phyloP scores from a whole-genome alignment of 2,797 vertebrate species.

The Eutrigla gurnardus region DNA sequence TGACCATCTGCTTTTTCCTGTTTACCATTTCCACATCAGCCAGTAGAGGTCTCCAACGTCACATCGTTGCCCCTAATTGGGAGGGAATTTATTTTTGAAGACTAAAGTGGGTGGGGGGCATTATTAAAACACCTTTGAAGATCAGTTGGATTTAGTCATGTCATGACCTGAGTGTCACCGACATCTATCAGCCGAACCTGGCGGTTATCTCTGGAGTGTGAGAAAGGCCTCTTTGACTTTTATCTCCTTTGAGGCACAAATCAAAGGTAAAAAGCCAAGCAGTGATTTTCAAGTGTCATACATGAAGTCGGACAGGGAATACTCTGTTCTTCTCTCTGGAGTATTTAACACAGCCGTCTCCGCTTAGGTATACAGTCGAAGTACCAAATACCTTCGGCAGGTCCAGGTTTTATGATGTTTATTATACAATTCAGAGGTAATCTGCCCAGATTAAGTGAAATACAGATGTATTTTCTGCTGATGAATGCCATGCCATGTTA shows the following conservation, averaged over 20 bases:
- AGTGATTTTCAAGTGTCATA: no score
- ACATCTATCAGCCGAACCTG: background rate
- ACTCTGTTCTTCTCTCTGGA: no score
- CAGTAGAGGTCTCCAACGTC: constrained; percentile 41
- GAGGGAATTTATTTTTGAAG: background rate
- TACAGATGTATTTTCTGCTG: background rate
- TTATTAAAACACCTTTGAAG: background rate
- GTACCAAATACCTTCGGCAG: no score
- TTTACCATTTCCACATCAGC: background rate
- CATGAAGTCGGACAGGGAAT: no score
- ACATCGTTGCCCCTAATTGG: background rate
- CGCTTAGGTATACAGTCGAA: no score
- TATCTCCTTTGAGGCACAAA: background rate
- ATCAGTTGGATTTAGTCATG: background rate
- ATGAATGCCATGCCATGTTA: background rate
- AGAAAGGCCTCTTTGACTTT: background rate
- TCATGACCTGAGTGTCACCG: background rate
- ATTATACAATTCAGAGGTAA: no score
- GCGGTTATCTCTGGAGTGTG: background rate
- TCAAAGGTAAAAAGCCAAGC: background rate
- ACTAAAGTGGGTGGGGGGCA: background rate
- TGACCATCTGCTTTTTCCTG: background rate
- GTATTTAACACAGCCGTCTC: no score
- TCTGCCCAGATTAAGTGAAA: no score
- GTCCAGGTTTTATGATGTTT: no score